Evolutionary conservation across 2,797 vertebrate species (phyloP).

Genomic region (Hybognathus amarus): DNA sequence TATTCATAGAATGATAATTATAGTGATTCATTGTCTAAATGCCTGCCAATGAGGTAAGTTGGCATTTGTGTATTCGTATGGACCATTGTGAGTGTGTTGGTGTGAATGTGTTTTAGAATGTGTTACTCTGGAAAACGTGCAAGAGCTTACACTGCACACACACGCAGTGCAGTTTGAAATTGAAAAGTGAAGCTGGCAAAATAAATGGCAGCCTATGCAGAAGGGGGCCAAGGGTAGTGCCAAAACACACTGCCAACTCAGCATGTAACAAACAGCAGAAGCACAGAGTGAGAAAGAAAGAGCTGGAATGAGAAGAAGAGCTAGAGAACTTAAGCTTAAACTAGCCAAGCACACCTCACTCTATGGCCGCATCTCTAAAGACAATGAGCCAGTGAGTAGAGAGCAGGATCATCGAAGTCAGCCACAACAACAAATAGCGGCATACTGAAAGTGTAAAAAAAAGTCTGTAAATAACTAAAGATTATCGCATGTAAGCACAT

Average conservation of each 20-base stretch:
- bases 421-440: constrained; percentile 55
- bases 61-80: constrained; percentile 47
- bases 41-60: constrained; percentile 51
- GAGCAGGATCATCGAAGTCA: constrained; percentile 61
- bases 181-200: constrained; percentile 60
- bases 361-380: constrained; percentile 19
- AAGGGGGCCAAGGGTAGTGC: constrained; percentile 42
- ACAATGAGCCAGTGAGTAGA: constrained; percentile 47
- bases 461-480: constrained; percentile 1
- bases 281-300: constrained; percentile 41
- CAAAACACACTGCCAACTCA: constrained; percentile 58
- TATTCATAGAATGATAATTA: constrained; percentile 44
- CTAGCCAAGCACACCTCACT: constrained; percentile 54
- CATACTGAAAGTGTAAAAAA: constrained; percentile 42
- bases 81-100: constrained; percentile 43
- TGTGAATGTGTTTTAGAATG: constrained; percentile 41
- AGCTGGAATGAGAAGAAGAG: constrained; percentile 26
- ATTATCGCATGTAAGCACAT: constrained; percentile 39
- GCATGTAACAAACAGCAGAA: constrained; percentile 49
- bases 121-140: constrained; percentile 49
- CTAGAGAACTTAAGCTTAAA: constrained; percentile 33
- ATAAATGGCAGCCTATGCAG: constrained; percentile 44
- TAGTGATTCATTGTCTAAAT: constrained; percentile 48
- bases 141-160: constrained; percentile 50
- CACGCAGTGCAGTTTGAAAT: constrained; percentile 50